Conservation (phyloP, 2,888 invertebrate species). For the Oasisia sp. region DNA sequence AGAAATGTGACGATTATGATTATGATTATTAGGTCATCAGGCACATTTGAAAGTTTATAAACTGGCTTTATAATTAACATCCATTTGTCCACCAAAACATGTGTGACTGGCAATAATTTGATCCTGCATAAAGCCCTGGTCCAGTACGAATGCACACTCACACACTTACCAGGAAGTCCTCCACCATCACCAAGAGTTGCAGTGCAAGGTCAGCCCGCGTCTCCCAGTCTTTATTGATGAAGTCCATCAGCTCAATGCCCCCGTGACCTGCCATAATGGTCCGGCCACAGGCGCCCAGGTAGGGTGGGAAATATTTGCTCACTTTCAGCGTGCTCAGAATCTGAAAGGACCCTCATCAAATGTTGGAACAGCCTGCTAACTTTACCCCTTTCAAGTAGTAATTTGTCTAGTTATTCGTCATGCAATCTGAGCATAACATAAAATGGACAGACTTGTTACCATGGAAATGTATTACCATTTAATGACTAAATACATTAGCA, state of each 20-base stretch:
- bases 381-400: too few species aligned
- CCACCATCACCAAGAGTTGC: neutral
- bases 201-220: neutral
- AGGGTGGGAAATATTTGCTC: neutral
- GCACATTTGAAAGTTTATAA: too few species aligned
- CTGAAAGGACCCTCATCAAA: neutral
- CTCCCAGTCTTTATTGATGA: neutral
- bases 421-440: too few species aligned
- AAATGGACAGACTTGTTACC: too few species aligned
- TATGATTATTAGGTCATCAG: too few species aligned
- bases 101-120: too few species aligned
- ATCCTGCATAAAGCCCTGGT: too few species aligned
- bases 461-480: too few species aligned
- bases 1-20: too few species aligned
- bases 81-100: too few species aligned
- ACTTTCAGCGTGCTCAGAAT: neutral
- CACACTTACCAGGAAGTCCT: neutral
- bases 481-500: too few species aligned
- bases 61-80: too few species aligned
- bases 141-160: neutral
- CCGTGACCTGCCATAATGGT: neutral
- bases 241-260: neutral
- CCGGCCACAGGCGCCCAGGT: neutral
- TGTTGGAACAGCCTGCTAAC: neutral
- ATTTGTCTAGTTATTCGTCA: neutral